phyloP scores from a whole-genome alignment of 2,113 vertebrate species.

The Tachuris rubrigastra region DNA sequence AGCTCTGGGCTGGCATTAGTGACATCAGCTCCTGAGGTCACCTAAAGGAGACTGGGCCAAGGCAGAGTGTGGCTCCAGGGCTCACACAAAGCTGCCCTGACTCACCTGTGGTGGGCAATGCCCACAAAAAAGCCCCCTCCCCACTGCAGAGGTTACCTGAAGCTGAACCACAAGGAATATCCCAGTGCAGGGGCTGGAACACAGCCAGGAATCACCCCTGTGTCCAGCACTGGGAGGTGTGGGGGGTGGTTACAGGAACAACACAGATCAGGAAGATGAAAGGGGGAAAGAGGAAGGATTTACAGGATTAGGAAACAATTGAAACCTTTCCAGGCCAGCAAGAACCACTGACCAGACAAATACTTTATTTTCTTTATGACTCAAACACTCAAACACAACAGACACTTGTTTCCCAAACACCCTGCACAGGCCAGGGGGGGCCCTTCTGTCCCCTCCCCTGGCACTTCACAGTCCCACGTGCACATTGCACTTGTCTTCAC shows the following conservation, averaged over 20 bases:
- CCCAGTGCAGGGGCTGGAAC: neutral
- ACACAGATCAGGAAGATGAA: rapidly evolving
- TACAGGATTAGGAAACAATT: rapidly evolving
- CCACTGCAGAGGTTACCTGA: neutral
- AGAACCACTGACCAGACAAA: neutral
- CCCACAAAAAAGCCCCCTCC: too few species aligned
- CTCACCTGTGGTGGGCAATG: neutral
- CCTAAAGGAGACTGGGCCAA: neutral
- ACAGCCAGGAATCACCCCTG: rapidly evolving
- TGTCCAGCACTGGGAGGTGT: neutral
- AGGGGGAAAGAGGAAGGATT: neutral
- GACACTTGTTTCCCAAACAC: neutral
- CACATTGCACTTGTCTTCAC: neutral
- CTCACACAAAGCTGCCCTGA: neutral
- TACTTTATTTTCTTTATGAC: conserved; percentile 39
- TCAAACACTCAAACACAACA: neutral
- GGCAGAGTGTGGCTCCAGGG: neutral
- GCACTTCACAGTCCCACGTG: neutral
- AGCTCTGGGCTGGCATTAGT: neutral
- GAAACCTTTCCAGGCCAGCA: neutral
- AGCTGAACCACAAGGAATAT: neutral
- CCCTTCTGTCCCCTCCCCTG: neutral
- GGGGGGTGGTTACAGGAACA: neutral
- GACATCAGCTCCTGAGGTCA: neutral
- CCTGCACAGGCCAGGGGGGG: neutral